phyloP scores from a whole-genome alignment of 2,113 vertebrate genomes.

The Cynopterus brachyotis region DNA sequence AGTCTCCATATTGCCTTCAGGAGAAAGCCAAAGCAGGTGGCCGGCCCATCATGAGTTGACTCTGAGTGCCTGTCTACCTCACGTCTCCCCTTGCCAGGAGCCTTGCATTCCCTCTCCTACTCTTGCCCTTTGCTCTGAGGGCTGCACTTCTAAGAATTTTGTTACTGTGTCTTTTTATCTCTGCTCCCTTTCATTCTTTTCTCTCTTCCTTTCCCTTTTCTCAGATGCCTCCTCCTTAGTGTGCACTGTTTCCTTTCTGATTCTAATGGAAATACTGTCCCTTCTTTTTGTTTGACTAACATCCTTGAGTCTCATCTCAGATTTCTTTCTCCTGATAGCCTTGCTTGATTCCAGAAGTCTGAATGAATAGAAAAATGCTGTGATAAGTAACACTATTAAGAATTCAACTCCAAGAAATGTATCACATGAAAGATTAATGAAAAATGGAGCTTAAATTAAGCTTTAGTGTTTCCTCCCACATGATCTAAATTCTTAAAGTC shows the following conservation, averaged over 20 bases:
- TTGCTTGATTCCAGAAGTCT: neutral
- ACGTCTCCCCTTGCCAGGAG: neutral
- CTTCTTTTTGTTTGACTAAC: neutral
- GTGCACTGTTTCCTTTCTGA: neutral
- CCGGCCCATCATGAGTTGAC: rapidly evolving
- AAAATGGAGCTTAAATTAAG: neutral
- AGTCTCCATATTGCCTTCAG: neutral
- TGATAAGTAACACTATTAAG: neutral
- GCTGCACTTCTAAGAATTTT: neutral
- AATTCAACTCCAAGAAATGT: neutral
- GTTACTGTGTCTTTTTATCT: neutral
- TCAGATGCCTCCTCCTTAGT: neutral
- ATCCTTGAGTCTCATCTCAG: neutral
- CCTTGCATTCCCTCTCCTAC: neutral
- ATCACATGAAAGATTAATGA: neutral
- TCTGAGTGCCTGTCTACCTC: neutral
- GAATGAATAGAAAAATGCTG: neutral
- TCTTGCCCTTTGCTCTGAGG: neutral
- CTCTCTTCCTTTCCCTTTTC: neutral
- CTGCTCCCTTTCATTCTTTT: neutral
- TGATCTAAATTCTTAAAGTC: neutral
- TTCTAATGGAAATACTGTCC: neutral
- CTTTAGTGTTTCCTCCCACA: neutral
- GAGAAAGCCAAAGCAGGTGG: neutral
- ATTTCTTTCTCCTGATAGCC: neutral